These are phyloP conservation scores for Plectropomus leopardus DNA, from an alignment of 2,113 vertebrate genomes.

Conservation along the genomic window DNA sequence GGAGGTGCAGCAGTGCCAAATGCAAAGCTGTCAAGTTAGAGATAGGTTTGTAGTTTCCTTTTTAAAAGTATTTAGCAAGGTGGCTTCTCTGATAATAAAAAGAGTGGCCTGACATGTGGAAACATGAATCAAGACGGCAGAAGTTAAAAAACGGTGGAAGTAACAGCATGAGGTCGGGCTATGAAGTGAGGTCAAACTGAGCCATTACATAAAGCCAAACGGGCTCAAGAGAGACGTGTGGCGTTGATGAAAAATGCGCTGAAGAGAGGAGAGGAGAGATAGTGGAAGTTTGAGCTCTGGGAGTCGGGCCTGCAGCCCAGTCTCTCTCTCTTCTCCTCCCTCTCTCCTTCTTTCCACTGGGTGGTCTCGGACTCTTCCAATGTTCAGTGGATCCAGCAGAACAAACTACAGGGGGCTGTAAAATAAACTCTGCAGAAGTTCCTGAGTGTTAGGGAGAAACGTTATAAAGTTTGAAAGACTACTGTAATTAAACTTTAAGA, in stretches of 20 bases:
- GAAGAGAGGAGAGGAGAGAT: neutral
- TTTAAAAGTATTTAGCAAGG: no score
- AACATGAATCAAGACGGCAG: neutral
- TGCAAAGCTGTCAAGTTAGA: no score
- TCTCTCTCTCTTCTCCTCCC: neutral
- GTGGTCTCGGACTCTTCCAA: conserved; percentile 10
- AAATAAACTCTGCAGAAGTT: neutral
- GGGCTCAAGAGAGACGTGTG: neutral
- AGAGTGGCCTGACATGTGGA: neutral
- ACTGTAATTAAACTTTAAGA: neutral
- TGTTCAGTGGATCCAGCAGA: neutral
- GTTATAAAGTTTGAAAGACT: neutral
- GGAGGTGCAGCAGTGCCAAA: no score
- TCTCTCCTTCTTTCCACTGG: neutral
- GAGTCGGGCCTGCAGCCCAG: conserved; percentile 2
- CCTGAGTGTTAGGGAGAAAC: neutral
- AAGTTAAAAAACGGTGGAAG: neutral
- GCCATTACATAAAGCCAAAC: neutral
- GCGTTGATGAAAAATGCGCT: conserved; percentile 1
- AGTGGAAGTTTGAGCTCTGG: neutral
- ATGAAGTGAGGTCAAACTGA: conserved; percentile 6
- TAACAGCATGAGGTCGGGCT: neutral
- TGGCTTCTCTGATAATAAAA: no score
- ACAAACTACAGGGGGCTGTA: neutral
- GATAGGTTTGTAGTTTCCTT: no score